These are phyloP conservation scores for Apostichopus leukothele DNA, from an alignment of 53 echinoderm and acorn worm genomes.

Conservation along the genomic window DNA sequence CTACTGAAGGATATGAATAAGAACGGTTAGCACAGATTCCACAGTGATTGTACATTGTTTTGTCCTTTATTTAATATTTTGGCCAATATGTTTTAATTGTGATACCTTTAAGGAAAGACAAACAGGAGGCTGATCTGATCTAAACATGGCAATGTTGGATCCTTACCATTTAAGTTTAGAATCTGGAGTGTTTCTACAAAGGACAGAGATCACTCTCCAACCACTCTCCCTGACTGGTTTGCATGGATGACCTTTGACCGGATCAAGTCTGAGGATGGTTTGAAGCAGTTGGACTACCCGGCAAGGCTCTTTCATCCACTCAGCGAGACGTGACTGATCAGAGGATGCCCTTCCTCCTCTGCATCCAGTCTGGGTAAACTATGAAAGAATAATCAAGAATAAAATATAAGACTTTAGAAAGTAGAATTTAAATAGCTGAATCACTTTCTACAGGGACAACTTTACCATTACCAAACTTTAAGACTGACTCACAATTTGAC, in stretches of 20 bases:
- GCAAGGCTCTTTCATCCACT: conserved; percentile 23
- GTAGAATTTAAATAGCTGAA: too few species aligned
- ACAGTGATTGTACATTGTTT: too few species aligned
- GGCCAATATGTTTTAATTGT: too few species aligned
- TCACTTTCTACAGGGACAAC: too few species aligned
- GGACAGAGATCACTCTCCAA: conserved; percentile 8
- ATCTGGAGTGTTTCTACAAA: conserved; percentile 11
- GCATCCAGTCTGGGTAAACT: conserved; percentile 21
- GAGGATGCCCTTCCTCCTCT: not conserved
- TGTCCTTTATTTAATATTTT: too few species aligned
- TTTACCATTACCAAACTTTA: too few species aligned
- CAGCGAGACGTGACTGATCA: not conserved
- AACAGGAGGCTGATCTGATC: too few species aligned
- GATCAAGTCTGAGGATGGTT: not conserved
- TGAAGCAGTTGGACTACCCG: conserved; percentile 21
- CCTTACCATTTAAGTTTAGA: conserved; percentile 11
- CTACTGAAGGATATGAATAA: too few species aligned
- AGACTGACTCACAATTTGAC: too few species aligned
- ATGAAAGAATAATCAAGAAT: not conserved
- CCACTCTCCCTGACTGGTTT: not conserved
- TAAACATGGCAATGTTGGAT: not conserved
- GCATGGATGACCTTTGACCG: conserved; percentile 20
- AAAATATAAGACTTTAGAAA: too few species aligned
- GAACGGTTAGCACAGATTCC: too few species aligned
- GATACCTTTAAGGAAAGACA: too few species aligned